Percentiles rank a stretch among this genome's conserved stretches.
Conservation (phyloP, 1,140 invertebrate species). For the Drosophila willistoni region DNA sequence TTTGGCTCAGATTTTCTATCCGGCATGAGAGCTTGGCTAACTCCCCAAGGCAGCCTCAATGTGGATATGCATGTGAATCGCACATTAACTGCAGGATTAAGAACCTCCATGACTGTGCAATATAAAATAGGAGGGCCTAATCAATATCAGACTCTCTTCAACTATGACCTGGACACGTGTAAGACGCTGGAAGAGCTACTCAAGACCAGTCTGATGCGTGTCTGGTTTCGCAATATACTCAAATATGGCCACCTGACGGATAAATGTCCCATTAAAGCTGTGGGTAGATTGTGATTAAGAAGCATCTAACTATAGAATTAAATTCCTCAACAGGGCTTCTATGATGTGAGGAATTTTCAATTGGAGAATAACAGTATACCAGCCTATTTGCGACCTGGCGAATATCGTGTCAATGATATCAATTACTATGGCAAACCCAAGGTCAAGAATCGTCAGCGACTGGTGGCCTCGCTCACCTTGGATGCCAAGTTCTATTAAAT, state of each 20-base stretch:
- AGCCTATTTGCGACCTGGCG: conserved; percentile 46
- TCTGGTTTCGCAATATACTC: conserved; percentile 58
- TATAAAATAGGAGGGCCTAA: conserved; percentile 24
- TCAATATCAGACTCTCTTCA: conserved; percentile 49
- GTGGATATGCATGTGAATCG: conserved; percentile 46
- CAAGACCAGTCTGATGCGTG: conserved; percentile 35
- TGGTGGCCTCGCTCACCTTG: conserved; percentile 41
- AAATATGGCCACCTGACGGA: conserved; percentile 58
- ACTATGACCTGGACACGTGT: conserved; percentile 62
- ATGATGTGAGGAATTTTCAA: conserved; percentile 48
- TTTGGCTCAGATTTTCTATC: conserved; percentile 32
- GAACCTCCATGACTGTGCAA: conserved; percentile 42
- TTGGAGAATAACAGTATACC: conserved; percentile 61
- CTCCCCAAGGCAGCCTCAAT: conserved; percentile 22
- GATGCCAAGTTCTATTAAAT: conserved; percentile 65
- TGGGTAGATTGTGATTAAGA: conserved; percentile 14
- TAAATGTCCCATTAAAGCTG: conserved; percentile 52
- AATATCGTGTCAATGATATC: conserved; percentile 40
- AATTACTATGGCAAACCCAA: conserved; percentile 52
- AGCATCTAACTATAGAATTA: neutral
- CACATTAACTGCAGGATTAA: conserved; percentile 20
- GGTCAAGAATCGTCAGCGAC: conserved; percentile 33
- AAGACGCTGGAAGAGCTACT: conserved; percentile 46
- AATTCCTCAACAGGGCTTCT: conserved; percentile 39
- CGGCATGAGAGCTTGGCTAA: conserved; percentile 33